phyloP scores from a whole-genome alignment of 2,888 invertebrate species.

The Dysmachus trigonus region DNA sequence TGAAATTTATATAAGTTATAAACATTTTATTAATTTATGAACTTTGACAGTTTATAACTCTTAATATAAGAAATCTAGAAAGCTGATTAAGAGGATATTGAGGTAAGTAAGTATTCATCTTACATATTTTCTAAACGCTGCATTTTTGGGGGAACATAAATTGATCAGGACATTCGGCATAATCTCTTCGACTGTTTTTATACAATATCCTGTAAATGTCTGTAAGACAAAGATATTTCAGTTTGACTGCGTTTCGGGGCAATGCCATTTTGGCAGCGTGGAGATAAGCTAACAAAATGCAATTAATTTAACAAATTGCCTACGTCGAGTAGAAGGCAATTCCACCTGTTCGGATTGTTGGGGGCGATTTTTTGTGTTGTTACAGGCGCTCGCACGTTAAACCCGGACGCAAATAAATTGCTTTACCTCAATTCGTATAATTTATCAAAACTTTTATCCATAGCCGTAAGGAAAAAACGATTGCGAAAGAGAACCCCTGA shows the following conservation, averaged over 20 bases:
- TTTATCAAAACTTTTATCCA: conserved; percentile 37
- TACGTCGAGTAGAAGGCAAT: background rate
- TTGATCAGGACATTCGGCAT: too few species aligned
- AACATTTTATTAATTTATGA: too few species aligned
- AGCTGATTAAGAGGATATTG: too few species aligned
- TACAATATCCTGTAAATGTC: background rate
- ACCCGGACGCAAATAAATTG: conserved; percentile 22
- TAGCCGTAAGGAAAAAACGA: background rate
- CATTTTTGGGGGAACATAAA: too few species aligned
- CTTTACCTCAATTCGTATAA: conserved; percentile 31
- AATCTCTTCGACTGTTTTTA: background rate
- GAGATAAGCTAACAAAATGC: conserved; percentile 38
- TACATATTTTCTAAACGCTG: too few species aligned
- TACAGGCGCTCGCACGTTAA: background rate
- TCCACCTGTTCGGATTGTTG: conserved; percentile 36
- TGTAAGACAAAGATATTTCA: background rate
- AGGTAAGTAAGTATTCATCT: too few species aligned
- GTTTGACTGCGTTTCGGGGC: background rate
- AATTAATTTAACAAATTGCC: conserved; percentile 43
- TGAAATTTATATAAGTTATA: too few species aligned
- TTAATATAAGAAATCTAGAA: too few species aligned
- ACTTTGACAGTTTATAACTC: too few species aligned
- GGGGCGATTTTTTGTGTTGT: background rate
- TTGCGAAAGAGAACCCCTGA: background rate
- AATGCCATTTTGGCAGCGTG: background rate